Percentiles rank a stretch among this genome's conserved stretches.
phyloP scores from a whole-genome alignment of 2,797 vertebrate species.

The Sebastes steindachneri region DNA sequence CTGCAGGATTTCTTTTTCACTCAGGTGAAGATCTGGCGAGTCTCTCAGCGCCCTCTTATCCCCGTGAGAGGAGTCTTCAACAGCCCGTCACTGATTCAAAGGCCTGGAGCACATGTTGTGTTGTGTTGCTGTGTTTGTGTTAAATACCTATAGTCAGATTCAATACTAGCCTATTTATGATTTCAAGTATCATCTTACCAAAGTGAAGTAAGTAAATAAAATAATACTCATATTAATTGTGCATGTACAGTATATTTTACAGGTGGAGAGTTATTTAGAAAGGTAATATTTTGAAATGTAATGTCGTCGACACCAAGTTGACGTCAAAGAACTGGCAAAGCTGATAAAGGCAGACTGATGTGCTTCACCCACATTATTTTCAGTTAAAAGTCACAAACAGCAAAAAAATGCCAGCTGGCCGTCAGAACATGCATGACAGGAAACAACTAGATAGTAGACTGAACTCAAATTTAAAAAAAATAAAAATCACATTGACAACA shows the following conservation, averaged over 20 bases:
- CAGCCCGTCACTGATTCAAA: background rate
- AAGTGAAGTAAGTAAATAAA: background rate
- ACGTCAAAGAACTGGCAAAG: background rate
- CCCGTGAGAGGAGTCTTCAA: background rate
- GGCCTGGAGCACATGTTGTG: background rate
- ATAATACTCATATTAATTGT: background rate
- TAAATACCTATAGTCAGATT: background rate
- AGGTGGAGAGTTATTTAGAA: background rate
- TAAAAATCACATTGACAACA: no score
- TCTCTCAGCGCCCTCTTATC: background rate
- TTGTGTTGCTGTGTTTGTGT: background rate
- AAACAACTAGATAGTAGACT: background rate
- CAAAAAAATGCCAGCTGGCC: background rate
- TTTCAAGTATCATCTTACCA: background rate
- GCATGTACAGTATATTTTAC: background rate
- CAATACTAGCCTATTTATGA: background rate
- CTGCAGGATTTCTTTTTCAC: slow-evolving; percentile 4
- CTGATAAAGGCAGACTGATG: background rate
- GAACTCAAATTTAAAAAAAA: background rate
- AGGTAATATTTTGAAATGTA: background rate
- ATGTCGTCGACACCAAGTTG: background rate
- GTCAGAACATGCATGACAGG: background rate
- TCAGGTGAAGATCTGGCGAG: slow-evolving; percentile 23
- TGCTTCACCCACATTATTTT: background rate
- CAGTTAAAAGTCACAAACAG: background rate